Evolutionary conservation across 2,797 vertebrate species (phyloP).

Genomic region (Gobionotothen gibberifrons): DNA sequence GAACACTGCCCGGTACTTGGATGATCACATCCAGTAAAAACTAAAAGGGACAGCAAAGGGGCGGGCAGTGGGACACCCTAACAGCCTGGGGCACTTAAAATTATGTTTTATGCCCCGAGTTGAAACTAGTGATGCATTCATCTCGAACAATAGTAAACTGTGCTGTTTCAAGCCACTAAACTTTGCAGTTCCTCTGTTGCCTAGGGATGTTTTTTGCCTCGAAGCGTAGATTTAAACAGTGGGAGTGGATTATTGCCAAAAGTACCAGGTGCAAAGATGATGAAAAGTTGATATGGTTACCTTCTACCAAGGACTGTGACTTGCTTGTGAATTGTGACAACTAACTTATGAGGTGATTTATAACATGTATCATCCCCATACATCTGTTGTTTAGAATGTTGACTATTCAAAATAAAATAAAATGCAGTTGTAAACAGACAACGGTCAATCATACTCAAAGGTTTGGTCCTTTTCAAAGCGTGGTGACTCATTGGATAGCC

Average conservation of each 20-base stretch:
- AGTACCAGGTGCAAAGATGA: neutral
- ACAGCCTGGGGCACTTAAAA: constrained; percentile 8
- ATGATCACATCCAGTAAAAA: neutral
- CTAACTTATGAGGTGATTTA: neutral
- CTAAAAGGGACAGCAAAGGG: neutral
- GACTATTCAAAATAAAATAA: neutral
- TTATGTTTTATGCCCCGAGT: neutral
- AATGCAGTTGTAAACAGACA: neutral
- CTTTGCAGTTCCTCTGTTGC: constrained; percentile 25
- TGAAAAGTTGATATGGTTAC: neutral
- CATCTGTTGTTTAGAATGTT: neutral
- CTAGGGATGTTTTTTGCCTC: constrained; percentile 22
- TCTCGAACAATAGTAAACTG: constrained; percentile 22
- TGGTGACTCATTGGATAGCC: neutral
- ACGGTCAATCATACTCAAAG: neutral
- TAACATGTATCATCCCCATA: neutral
- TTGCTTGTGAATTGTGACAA: neutral
- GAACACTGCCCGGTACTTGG: neutral
- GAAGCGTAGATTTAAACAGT: constrained; percentile 6
- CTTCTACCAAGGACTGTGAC: neutral
- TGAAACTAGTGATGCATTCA: constrained; percentile 15
- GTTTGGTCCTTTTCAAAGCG: neutral
- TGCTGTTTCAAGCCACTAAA: neutral
- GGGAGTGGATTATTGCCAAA: constrained; percentile 11
- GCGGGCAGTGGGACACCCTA: neutral